A percentile compares a stretch with the other conserved stretches of the same genome.
These are phyloP conservation scores for Malurus alboscapulatus DNA, from an alignment of 2,113 vertebrate species.

Conservation along the genomic window DNA sequence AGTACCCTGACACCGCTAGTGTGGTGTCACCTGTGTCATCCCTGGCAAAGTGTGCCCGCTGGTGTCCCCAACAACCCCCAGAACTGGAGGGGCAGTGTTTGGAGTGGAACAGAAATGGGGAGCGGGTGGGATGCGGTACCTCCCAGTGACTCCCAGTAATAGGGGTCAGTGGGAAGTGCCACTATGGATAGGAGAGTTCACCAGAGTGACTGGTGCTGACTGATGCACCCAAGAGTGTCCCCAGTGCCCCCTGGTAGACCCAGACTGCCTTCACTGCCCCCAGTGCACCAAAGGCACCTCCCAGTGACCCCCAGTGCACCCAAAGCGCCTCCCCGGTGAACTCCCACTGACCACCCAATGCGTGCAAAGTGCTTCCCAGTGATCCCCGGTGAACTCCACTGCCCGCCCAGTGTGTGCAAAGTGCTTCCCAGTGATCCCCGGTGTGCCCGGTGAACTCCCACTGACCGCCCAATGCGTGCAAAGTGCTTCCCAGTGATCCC, in stretches of 20 bases:
- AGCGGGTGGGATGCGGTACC: no score
- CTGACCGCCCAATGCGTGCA: background rate
- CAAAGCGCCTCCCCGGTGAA: background rate
- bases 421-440: background rate
- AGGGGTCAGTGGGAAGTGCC: background rate
- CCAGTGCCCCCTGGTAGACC: background rate
- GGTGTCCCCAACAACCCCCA: no score
- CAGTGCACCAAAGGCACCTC: no score
- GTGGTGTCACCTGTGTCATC: background rate
- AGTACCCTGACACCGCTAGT: background rate
- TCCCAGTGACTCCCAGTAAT: background rate
- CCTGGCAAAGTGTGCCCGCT: background rate
- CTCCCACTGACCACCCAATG: background rate
- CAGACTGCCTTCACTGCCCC: no score
- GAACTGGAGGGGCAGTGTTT: no score
- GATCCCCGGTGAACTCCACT: background rate
- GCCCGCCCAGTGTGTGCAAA: background rate
- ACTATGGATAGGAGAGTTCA: no score
- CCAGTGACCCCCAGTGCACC: no score
- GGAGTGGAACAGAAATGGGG: background rate
- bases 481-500: background rate
- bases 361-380: background rate
- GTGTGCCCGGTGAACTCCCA: background rate
- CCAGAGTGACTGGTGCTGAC: background rate
- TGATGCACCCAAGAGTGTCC: background rate